phyloP scores from a whole-genome alignment of 2,888 invertebrate species.

The Amblyjoppa proteus region DNA sequence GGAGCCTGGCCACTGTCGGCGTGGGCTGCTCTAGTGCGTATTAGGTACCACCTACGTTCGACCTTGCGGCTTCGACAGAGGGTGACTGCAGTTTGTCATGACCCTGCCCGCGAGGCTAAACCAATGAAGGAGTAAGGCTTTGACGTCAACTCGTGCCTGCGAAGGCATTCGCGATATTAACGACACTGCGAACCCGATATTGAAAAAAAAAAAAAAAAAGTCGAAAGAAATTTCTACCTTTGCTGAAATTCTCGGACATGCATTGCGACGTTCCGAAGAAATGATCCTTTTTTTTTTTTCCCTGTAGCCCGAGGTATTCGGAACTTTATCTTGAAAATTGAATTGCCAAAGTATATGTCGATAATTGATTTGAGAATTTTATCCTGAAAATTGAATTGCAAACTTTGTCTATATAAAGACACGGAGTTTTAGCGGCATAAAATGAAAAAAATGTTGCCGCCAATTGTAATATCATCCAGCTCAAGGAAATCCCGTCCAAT shows the following conservation, averaged over 20 bases:
- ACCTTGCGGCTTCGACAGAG: slow-evolving; percentile 20
- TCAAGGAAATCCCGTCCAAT: no score
- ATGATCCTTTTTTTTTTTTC: background rate
- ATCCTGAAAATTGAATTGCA: no score
- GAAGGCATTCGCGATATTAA: slow-evolving; percentile 13
- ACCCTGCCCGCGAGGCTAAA: slow-evolving; percentile 10
- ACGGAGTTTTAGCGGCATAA: no score
- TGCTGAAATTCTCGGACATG: background rate
- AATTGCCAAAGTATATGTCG: no score
- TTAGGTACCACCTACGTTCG: slow-evolving; percentile 22
- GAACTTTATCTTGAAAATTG: slow-evolving; percentile 1
- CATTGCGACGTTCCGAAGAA: background rate
- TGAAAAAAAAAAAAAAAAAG: slow-evolving; percentile 16
- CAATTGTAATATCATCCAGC: no score
- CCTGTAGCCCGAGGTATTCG: background rate
- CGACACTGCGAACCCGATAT: background rate
- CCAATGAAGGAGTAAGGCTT: slow-evolving; percentile 17
- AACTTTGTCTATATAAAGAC: no score
- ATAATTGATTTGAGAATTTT: no score
- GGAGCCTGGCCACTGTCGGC: background rate
- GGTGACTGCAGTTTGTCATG: slow-evolving; percentile 27
- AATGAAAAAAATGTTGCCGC: no score
- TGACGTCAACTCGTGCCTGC: slow-evolving; percentile 24
- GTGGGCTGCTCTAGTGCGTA: slow-evolving; percentile 20
- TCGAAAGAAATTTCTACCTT: slow-evolving; percentile 8